phyloP scores from a whole-genome alignment of 1,140 invertebrate species.

The Thrips palmi region DNA sequence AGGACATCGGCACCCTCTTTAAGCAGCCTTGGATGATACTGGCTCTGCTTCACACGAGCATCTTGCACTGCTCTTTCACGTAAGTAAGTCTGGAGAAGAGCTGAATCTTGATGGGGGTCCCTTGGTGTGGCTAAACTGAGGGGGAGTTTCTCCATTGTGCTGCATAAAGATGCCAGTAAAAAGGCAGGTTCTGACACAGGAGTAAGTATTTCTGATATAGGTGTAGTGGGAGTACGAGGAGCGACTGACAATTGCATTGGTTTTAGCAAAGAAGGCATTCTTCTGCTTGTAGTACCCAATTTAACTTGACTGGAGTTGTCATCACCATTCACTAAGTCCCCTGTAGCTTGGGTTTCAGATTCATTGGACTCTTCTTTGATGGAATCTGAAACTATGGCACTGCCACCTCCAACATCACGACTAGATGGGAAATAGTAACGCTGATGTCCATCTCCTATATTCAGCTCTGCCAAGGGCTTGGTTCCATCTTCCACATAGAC shows the following conservation, averaged over 20 bases:
- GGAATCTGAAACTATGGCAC: constrained; percentile 6
- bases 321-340: too few relatives aligned
- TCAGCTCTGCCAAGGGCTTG: too few relatives aligned
- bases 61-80: constrained; percentile 55
- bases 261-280: too few relatives aligned
- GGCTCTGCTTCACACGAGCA: constrained; percentile 47
- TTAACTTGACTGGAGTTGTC: too few relatives aligned
- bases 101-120: constrained; percentile 31
- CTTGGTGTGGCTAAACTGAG: constrained; percentile 29
- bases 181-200: constrained; percentile 35
- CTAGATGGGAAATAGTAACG: constrained; percentile 26
- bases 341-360: too few relatives aligned
- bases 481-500: too few relatives aligned
- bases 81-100: constrained; percentile 52
- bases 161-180: constrained; percentile 39
- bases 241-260: too few relatives aligned
- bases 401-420: constrained; percentile 14
- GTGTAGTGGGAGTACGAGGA: too few relatives aligned
- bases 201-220: constrained; percentile 36
- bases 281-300: too few relatives aligned
- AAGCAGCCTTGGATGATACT: constrained; percentile 19
- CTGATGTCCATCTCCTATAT: constrained; percentile 20
- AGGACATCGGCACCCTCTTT: too few relatives aligned
- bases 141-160: constrained; percentile 39
- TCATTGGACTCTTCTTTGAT: constrained; percentile 3